phyloP scores from a whole-genome alignment of 2,888 invertebrate species.

The Philonicus albiceps region DNA sequence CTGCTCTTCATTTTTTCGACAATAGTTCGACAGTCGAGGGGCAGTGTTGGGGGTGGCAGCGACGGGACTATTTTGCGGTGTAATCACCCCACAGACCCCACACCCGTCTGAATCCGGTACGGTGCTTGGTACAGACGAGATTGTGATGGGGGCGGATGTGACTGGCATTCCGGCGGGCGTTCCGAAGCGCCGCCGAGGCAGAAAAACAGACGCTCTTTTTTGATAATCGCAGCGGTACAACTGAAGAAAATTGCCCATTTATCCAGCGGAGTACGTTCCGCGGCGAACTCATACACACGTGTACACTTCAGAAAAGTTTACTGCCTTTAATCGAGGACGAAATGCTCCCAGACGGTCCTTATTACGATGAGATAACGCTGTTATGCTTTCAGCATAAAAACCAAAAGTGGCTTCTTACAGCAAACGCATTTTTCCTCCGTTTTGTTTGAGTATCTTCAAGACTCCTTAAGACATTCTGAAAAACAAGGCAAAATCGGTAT shows the following conservation, averaged over 20 bases:
- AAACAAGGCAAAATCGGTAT: background rate
- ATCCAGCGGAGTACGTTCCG: background rate
- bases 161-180: background rate
- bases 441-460: background rate
- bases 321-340: background rate
- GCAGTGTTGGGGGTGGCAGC: background rate
- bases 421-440: background rate
- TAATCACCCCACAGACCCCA: background rate
- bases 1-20: background rate
- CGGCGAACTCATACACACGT: background rate
- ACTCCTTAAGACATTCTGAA: background rate
- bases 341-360: background rate
- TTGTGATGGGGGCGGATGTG: background rate
- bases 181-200: background rate
- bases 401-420: background rate
- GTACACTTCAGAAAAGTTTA: background rate
- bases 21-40: background rate
- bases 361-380: background rate
- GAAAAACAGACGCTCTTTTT: background rate
- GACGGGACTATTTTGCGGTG: background rate
- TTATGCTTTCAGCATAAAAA: background rate
- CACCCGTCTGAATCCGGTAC: background rate
- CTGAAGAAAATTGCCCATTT: background rate
- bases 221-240: background rate
- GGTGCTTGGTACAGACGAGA: background rate